A percentile compares a stretch with the other conserved stretches of the same genome.
These are phyloP conservation scores for Folsomia candida DNA, from an alignment of 2,888 invertebrate species.

Conservation along the genomic window DNA sequence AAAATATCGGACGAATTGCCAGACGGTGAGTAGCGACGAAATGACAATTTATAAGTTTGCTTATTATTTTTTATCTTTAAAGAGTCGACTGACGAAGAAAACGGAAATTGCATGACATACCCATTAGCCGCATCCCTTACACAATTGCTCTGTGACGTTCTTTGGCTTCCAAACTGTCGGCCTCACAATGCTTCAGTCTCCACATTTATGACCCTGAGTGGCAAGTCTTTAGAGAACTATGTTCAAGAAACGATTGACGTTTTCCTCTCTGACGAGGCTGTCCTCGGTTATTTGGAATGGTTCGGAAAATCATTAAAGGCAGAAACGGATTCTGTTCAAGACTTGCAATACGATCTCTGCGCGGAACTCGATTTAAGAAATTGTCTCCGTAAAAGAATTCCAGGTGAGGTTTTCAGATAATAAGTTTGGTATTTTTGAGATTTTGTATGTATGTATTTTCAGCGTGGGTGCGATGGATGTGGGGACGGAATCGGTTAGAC, in stretches of 20 bases:
- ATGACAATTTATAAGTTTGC: no score
- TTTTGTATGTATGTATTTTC: constrained; percentile 6
- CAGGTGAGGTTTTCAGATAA: no score
- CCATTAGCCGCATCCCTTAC: constrained; percentile 48
- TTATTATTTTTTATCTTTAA: no score
- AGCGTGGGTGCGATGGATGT: constrained; percentile 51
- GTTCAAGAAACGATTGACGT: constrained; percentile 46
- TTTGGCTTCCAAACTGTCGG: constrained; percentile 48
- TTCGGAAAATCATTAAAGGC: constrained; percentile 36
- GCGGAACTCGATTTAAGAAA: constrained; percentile 45
- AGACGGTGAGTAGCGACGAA: not conserved
- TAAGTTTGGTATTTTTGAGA: constrained; percentile 4
- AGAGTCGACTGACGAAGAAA: constrained; percentile 16
- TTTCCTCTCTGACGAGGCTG: constrained; percentile 45
- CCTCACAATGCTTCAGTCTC: constrained; percentile 48
- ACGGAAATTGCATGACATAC: constrained; percentile 32
- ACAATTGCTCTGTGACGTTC: constrained; percentile 48
- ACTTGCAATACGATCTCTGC: constrained; percentile 24
- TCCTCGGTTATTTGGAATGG: constrained; percentile 44
- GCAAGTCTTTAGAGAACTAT: constrained; percentile 49
- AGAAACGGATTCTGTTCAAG: constrained; percentile 23
- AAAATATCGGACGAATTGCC: not conserved
- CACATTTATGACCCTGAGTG: constrained; percentile 49
- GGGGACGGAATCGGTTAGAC: constrained; percentile 48
- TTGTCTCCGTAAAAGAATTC: constrained; percentile 45